Base-by-base conservation (phyloP, 2,113 vertebrate genomes). In the Sitta europaea region DNA sequence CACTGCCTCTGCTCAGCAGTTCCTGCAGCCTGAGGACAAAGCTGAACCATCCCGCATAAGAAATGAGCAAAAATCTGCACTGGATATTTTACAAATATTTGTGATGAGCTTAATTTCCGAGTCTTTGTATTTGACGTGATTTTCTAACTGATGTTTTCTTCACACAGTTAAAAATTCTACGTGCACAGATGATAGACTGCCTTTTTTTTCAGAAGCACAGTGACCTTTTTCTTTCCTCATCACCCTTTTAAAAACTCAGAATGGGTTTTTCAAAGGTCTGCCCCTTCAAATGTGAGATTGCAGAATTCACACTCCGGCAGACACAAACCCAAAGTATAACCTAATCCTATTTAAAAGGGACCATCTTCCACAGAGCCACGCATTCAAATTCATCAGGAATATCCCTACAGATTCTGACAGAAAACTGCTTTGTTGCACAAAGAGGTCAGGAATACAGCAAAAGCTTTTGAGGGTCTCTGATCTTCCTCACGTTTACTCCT, bases 401-500 rank as follows among this genome's bases (percentile, higher is more conserved):
- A 48, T 25, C 58, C 48, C 55, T 58, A 28, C 20, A 81, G 42
- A 38, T 59, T 94, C 79, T 67, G 12, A 16, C 22, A 88, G 79
- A 94, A 82, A 87, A 72, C 33, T 86, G 55, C 35, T 91, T 92
- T 93, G 83, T 53, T 66, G 77, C 67, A 84, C 8, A 53, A 77
- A 79, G 95, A 94, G n/a, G 75, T 40, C 71, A 97, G 58, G 31
- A 62, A 40, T 65, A 59, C 58, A 96, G 88, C 65, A 95, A 91
- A 95, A 94, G 72, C 59, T 85, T 81, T 36, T 50, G 33, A 51
- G 59, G 35, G 71, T 71, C 55, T 86, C 86, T 81, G 86, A 91
- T 97, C 86, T 92, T 91, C 42, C 59, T 88, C 78, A 91, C 87
- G 79, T 96, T 96, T 97, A 75, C 84, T 92, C 14, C 38, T 94